Conservation (phyloP, 2,888 invertebrate species). For the Macrophya alboannulata region DNA sequence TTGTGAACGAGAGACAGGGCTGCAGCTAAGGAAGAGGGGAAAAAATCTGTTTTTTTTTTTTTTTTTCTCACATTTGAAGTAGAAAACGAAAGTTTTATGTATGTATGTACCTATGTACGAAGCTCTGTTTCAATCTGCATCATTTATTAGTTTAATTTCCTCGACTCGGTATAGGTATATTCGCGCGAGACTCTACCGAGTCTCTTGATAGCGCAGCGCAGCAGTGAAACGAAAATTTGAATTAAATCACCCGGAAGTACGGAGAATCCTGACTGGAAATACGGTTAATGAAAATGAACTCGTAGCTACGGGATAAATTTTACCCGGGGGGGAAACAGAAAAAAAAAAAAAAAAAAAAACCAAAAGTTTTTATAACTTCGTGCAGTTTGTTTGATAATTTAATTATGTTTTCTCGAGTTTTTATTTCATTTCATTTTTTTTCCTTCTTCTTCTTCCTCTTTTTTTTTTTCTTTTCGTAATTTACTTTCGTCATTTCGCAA, state of each 20-base stretch:
- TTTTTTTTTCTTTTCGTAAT: not conserved
- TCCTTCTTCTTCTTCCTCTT: too few species aligned
- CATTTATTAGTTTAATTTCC: constrained; percentile 21
- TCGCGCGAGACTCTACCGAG: too few species aligned
- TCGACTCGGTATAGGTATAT: not conserved
- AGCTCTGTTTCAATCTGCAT: not conserved
- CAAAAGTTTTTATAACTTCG: not conserved
- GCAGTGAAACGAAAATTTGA: constrained; percentile 23
- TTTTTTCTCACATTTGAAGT: not conserved
- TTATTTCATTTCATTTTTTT: not conserved
- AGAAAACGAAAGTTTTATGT: not conserved
- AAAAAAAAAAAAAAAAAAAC: too few species aligned
- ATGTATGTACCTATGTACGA: too few species aligned
- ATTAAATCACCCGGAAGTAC: constrained; percentile 29
- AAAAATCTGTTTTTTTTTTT: not conserved
- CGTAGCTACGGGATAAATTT: constrained; percentile 25
- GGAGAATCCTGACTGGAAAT: constrained; percentile 21
- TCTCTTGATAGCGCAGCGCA: not conserved
- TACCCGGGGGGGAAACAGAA: too few species aligned
- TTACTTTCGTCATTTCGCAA: not conserved
- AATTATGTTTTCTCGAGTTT: not conserved
- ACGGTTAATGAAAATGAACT: constrained; percentile 27
- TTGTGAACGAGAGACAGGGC: not conserved
- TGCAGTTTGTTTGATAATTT: not conserved
- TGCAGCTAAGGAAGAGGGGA: too few species aligned